Base-by-base conservation (phyloP, 1,140 invertebrate genomes). In the Penaeus indicus region DNA sequence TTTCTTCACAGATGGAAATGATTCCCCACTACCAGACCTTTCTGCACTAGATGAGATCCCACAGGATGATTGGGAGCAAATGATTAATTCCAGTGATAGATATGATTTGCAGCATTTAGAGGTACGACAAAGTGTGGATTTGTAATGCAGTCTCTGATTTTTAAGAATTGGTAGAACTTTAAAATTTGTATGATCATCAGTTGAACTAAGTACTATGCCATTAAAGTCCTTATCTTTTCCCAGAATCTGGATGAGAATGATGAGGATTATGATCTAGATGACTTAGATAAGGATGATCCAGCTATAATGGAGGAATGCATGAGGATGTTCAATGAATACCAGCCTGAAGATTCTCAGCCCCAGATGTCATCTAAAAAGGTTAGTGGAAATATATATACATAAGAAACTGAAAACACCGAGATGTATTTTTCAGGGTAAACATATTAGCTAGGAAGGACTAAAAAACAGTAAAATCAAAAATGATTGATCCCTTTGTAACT, bases 291-390 rank as follows among this genome's bases (percentile, higher is more conserved):
- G 11, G 91, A 92, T 64, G 95, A 95, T 88, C 93, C 94, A 42
- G 94, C 95, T 90, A 93, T 95, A 18, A 94, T 95, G 92, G 94
- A 95, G 85, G 95, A 96, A 92, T 97, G 96, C 92, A 93, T 95
- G 84, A 95, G 94, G 92, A 96, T 97, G 90, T 97, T 96, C 91
- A 95, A 96, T 93, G 94, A 95, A 86, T 92, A 92, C 86, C 72
- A 91, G 54, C 91, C 92, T 47, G 89, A 82, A 60, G 67, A 77
- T 19, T 72, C 25, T 11, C 77, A 69, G 10, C 32, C 3, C 62
- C 85, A 83, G 27, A 62, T 64, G 25, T 61, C 67, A 32, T 67
- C 78, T 7, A 85, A 88, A 27, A 89, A 91, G 75, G 54, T 54
- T 54, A 25, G 22, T 61, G 42, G 47, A 78, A 62, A 18, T 5